Evolutionary conservation across 2,888 invertebrate genomes (phyloP).

Genomic region (Agrochola macilenta): DNA sequence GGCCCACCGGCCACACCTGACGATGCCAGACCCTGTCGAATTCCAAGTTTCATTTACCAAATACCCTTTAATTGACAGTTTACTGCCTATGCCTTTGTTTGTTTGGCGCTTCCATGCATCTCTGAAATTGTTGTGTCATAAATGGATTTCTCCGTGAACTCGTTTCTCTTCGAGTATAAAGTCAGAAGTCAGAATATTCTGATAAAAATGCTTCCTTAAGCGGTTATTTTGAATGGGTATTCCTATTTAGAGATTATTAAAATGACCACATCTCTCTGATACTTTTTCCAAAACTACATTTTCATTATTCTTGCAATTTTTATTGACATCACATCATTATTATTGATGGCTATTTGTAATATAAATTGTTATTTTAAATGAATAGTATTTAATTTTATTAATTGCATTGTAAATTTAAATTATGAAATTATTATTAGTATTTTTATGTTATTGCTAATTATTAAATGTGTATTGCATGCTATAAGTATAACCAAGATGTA

Average conservation of each 20-base stretch:
- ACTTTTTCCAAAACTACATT: neutral
- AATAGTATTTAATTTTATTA: too few relatives aligned
- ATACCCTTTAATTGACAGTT: constrained; percentile 76
- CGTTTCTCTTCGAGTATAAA: constrained; percentile 14
- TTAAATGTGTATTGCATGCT: too few relatives aligned
- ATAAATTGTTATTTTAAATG: too few relatives aligned
- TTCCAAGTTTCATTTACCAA: constrained; percentile 76
- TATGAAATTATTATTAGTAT: too few relatives aligned
- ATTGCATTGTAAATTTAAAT: too few relatives aligned
- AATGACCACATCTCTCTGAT: neutral
- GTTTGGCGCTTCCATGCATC: constrained; percentile 61
- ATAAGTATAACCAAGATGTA: too few relatives aligned
- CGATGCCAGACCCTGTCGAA: constrained; percentile 83
- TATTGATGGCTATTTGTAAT: too few relatives aligned
- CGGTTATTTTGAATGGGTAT: neutral
- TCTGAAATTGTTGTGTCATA: constrained; percentile 39
- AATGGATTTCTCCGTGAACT: constrained; percentile 27
- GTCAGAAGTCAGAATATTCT: constrained; percentile 2
- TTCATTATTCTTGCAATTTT: too few relatives aligned
- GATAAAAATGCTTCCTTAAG: neutral
- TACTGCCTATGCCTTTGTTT: constrained; percentile 63
- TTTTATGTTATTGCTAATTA: too few relatives aligned
- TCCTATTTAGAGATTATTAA: neutral
- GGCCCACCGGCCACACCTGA: constrained; percentile 89
- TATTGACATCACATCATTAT: too few relatives aligned